Conservation (phyloP, 2,888 invertebrate species). For the Labia minor region DNA sequence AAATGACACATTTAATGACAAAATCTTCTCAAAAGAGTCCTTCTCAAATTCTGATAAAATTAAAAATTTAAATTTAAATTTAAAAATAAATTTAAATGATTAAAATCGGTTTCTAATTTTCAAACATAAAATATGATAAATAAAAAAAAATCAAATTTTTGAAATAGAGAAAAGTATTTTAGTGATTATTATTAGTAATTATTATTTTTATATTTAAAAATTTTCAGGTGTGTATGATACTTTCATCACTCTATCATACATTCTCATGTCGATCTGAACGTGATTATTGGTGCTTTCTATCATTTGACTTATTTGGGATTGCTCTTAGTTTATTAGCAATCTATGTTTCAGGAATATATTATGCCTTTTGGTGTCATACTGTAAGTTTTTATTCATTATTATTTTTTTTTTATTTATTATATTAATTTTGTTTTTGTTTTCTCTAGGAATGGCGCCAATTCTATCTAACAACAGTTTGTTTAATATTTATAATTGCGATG, state of each 20-base stretch:
- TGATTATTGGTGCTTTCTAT: conserved; percentile 74
- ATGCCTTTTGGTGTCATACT: conserved; percentile 91
- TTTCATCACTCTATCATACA: conserved; percentile 86
- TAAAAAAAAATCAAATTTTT: too few relatives aligned
- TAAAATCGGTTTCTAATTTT: too few relatives aligned
- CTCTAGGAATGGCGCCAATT: conserved; percentile 64
- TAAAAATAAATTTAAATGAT: too few relatives aligned
- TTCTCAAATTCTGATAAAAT: too few relatives aligned
- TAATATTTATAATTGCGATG: conserved; percentile 73
- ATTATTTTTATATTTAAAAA: conserved; percentile 22
- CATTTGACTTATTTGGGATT: conserved; percentile 87
- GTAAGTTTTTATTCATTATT: too few relatives aligned
- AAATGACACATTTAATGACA: too few relatives aligned
- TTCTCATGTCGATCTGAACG: conserved; percentile 85
- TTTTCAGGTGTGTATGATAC: conserved; percentile 79
- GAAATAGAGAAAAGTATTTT: too few relatives aligned
- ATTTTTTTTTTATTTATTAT: conserved; percentile 16
- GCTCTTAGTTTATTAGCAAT: conserved; percentile 85
- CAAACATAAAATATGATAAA: too few relatives aligned
- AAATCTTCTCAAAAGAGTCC: too few relatives aligned
- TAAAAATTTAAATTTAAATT: too few relatives aligned
- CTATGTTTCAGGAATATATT: conserved; percentile 91
- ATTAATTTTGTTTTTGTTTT: not conserved
- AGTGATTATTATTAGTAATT: too few relatives aligned
- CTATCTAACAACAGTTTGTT: conserved; percentile 69